Conservation (phyloP, 2,888 invertebrate species). For the Myopa tessellatipennis region DNA sequence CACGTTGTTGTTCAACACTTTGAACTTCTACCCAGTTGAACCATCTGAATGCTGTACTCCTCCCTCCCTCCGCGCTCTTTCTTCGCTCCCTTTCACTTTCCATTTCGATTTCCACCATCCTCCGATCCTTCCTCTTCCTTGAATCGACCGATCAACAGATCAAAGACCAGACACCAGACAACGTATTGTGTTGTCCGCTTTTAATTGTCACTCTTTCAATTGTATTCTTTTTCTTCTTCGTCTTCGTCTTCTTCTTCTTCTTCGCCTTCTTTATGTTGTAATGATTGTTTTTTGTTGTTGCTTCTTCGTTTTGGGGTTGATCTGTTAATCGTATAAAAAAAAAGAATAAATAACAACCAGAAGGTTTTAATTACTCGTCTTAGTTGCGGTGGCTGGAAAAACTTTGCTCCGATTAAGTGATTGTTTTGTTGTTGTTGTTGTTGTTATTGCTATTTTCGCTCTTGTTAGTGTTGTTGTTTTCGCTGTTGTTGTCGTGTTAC, state of each 20-base stretch:
- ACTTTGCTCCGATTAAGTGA: conserved; percentile 40
- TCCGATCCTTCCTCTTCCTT: not conserved
- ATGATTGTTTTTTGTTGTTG: conserved; percentile 1
- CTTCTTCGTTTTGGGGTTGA: conserved; percentile 53
- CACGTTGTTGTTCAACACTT: no score
- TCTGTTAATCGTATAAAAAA: conserved; percentile 45
- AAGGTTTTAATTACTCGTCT: conserved; percentile 42
- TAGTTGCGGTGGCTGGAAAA: conserved; percentile 36
- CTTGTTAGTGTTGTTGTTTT: conserved; percentile 19
- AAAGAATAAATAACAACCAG: conserved; percentile 50
- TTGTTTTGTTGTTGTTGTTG: conserved; percentile 15
- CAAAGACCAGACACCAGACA: not conserved
- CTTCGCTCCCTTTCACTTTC: not conserved
- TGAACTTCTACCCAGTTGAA: no score
- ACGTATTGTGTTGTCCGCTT: not conserved
- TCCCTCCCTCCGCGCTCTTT: not conserved
- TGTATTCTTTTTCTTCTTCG: not conserved
- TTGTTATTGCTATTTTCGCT: conserved; percentile 22
- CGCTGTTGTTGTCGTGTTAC: conserved; percentile 17
- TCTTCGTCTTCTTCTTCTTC: not conserved
- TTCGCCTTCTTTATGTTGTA: not conserved
- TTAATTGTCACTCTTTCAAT: not conserved
- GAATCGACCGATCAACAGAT: not conserved
- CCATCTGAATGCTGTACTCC: no score
- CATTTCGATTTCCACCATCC: not conserved